Conservation (phyloP, 2,113 vertebrate species). For the Malurus melanocephalus region DNA sequence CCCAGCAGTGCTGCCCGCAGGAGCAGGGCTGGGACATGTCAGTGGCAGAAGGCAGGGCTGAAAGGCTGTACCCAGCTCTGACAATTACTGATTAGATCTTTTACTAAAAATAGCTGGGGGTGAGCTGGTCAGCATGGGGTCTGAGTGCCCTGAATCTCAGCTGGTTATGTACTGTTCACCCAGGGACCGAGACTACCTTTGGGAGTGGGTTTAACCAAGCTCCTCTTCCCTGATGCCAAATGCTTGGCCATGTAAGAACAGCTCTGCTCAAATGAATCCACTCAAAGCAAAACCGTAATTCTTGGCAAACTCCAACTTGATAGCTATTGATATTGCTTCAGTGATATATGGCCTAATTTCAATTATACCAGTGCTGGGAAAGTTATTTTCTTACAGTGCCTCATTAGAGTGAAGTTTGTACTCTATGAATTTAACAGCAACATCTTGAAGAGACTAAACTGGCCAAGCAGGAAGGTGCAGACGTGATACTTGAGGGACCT, state of each 20-base stretch:
- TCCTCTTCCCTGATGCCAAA: not conserved
- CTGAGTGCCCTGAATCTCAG: not conserved
- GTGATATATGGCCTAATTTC: conserved; percentile 32
- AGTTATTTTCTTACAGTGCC: not conserved
- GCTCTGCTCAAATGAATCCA: not conserved
- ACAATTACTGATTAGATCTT: not conserved
- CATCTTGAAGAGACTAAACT: not conserved
- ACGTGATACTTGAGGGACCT: not conserved
- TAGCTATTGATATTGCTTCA: conserved; percentile 4
- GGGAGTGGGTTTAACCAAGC: not conserved
- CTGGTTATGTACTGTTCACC: not conserved
- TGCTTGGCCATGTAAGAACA: not conserved
- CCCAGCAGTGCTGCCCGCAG: not conserved
- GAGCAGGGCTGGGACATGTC: not conserved
- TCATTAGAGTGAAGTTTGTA: not conserved
- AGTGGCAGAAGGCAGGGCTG: not conserved
- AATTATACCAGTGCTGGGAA: not conserved
- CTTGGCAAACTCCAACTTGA: not conserved
- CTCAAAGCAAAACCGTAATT: not conserved
- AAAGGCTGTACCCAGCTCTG: not conserved
- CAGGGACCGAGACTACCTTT: not conserved
- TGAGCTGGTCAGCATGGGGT: not conserved
- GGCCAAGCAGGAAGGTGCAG: not conserved
- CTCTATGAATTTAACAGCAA: not conserved
- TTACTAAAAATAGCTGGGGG: not conserved